Base-by-base conservation (phyloP, 2,113 vertebrate species). In the Synchiropus splendidus region DNA sequence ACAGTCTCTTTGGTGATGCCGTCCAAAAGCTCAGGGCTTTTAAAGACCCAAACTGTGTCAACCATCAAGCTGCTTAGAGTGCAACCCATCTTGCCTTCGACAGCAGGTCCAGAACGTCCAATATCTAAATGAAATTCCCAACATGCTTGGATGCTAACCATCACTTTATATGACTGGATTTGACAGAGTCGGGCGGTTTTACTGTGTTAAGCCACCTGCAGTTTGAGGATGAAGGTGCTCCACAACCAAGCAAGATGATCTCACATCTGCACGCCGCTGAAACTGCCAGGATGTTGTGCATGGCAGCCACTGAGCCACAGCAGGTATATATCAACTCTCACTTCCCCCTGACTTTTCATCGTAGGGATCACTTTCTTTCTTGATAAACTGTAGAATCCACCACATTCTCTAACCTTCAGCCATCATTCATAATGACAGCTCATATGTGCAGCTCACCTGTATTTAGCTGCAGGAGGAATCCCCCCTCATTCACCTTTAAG, bases 211-310 rank as follows among this genome's bases (percentile, higher is more conserved):
- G 57, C 1, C 56, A 65, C 55, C 57, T 87, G 39, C 52, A 42
- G 56, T 85, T 85, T 72, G 77, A 83, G 45, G 68, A 79, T 5
- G 74, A 81, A 13, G 51, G 47, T 13, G 5, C 56, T 17, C 16
- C 33, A 21, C 39, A 35, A 17, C 38, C 55, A 17, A 57, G 51
- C 42, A 70, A 61, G 67, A 36, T 36, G 1, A 53, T 67, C 16
- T 57, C 58, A 12, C 46, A 43, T 34, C 68, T 75, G 21, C 70
- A 81, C 42, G 58, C 67, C 37, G 42, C 53, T 21, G 69, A 70
- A 39, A 83, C 70, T 21, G 50, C 83, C 38, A 68, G 77, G 58
- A 74, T 42, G 48, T 51, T 87, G 49, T 87, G 84, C 45, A 64
- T 74, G 53, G 51, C 75, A n/a, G 64, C 45, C 9, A 59, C 70